Base-by-base conservation (phyloP, 2,797 vertebrate genomes). In the Pseudomugil gertrudae region DNA sequence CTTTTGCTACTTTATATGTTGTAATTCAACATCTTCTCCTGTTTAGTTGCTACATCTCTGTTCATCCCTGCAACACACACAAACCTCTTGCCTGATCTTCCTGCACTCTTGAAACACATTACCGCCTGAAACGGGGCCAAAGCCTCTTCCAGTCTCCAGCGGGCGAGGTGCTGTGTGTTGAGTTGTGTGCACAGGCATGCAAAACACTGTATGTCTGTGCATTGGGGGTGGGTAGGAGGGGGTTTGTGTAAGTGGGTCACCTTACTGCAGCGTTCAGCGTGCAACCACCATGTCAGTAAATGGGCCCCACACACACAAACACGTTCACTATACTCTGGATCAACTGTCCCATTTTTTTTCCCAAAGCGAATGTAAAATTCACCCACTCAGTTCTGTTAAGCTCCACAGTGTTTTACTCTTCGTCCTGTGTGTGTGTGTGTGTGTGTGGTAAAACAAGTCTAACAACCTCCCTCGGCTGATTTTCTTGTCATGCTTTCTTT, bases 201-300 rank as follows among this genome's bases (percentile, higher is more conserved):
- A 67, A 77, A 35, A 53, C 70, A 58, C 23, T 78, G 61, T 63
- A 50, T 62, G 70, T 57, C 21, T 53, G 27, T 51, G 53, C 64
- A 40, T 47, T 60, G 27, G 30, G 43, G 57, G 63, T 26, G 76
- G 76, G 65, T 7, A 71, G 85, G 32, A 29, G 51, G 51, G 47
- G 73, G 83, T 59, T 75, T 71, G 72, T 85, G 85, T 88, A 94
- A 93, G 80, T 94, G 92, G 93, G 93, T 94, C 93, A 94, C 86
- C 84, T 89, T 89, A 84, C 76, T 87, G 84, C 87, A 78, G 80
- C 83, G 75, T 87, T 86, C 83, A 86, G 83, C 55, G 38, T 74
- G 80, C 66, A 78, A 75, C 77, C 80, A 83, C 79, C 79, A 56
- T 84, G 80, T 84, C 80, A 75, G 68, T 78, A 80, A 76, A 79